Conservation (phyloP, 2,888 invertebrate genomes). For the Strigamia maritima region DNA sequence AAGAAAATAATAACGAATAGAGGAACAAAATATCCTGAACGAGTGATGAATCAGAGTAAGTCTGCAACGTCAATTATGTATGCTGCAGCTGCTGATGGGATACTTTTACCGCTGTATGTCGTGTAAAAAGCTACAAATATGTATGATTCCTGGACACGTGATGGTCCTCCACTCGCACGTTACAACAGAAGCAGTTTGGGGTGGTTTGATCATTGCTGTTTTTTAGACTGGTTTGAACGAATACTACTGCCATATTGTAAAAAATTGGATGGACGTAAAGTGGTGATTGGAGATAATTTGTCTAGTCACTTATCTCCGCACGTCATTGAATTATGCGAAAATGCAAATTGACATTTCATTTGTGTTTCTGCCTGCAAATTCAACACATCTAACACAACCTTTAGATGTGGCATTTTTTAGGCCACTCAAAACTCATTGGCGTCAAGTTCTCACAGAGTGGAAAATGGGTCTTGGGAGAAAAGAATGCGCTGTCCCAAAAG, state of each 20-base stretch:
- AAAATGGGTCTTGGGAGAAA: slow-evolving; percentile 42
- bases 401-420: slow-evolving; percentile 50
- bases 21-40: slow-evolving; percentile 49
- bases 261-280: neutral
- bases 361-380: slow-evolving; percentile 49
- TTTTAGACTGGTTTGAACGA: slow-evolving; percentile 38
- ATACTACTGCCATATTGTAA: neutral
- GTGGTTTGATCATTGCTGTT: slow-evolving; percentile 47
- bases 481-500: neutral
- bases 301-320: slow-evolving; percentile 14
- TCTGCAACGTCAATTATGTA: slow-evolving; percentile 49
- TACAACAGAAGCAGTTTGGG: slow-evolving; percentile 47
- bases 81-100: slow-evolving; percentile 49
- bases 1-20: slow-evolving; percentile 46
- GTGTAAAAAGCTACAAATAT: slow-evolving; percentile 48
- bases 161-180: slow-evolving; percentile 46
- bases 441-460: slow-evolving; percentile 45
- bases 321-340: slow-evolving; percentile 47
- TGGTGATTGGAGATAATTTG: slow-evolving; percentile 35
- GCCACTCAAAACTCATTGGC: slow-evolving; percentile 48
- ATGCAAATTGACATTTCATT: slow-evolving; percentile 50
- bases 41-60: slow-evolving; percentile 48
- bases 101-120: slow-evolving; percentile 49
- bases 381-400: slow-evolving; percentile 50
- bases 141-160: slow-evolving; percentile 47